Evolutionary conservation across 1,140 invertebrate species (phyloP), one percentile per base, ranked within the genome.

Genomic region (Ectropis grisescens): DNA sequence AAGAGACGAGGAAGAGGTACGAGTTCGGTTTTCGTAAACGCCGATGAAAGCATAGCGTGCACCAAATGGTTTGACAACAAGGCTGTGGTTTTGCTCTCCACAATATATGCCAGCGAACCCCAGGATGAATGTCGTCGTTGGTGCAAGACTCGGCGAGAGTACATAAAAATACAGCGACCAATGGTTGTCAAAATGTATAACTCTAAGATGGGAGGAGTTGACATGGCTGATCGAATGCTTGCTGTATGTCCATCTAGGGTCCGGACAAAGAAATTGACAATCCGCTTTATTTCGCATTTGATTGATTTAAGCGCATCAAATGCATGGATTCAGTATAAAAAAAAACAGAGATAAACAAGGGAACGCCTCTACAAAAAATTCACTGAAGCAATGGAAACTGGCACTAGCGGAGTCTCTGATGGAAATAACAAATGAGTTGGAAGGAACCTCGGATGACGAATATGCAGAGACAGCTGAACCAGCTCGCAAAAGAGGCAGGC

Each of bases 31-130:
- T 15, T 37, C 3, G 32, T 45, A 3, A 24, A 11, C 3, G 10
- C 3, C 22, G 33, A 46, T 37, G 16, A 24, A 9, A 23, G 27
- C 4, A n/a, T 46, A 9, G 42, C 37, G 4, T 9, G 39, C 5
- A 46, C 43, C 2, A 40, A 40, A 19, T 46, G 43, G 37, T 28
- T 22, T 15, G 43, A 46, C n/a, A 46, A 39, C 11, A 46, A 46
- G 19, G 15, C 42, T 2, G 37, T 46, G 9, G 3, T 24, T 12
- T 1, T 40, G 1, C 26, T 46, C 24, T 46, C 43, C 1, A 23
- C 33, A 1, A 9, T 33, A n/a, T 1, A 37, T 2, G 33, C 15
- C 2, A 22, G 25, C 2, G 33, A 39, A n/a, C 4, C 19, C 3
- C 5, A 6, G 12, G 37, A 46, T 24, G 4, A 6, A n/a, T 46